Conservation (phyloP, 2,113 vertebrate genomes). For the Austrofundulus limnaeus region DNA sequence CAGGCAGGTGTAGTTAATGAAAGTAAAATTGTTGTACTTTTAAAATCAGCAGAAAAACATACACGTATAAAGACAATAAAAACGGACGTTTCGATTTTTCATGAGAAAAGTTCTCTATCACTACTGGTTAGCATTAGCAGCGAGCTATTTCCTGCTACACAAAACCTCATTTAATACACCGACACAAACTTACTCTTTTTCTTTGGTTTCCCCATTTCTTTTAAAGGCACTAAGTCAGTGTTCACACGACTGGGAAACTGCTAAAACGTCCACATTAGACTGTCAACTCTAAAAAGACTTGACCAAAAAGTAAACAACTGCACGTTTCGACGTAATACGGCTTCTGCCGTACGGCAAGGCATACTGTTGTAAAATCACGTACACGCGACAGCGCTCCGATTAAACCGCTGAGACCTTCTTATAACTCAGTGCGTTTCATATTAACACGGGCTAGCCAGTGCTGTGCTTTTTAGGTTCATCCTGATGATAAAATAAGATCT, state of each 20-base stretch:
- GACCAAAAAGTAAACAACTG: slow-evolving; percentile 51
- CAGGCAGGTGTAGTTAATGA: no score
- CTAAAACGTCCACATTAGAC: neutral
- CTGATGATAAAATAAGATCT: neutral
- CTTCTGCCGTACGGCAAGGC: slow-evolving; percentile 1
- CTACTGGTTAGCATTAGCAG: slow-evolving; percentile 58
- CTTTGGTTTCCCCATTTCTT: slow-evolving; percentile 79
- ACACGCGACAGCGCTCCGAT: neutral
- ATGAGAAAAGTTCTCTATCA: no score
- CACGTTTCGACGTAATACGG: slow-evolving; percentile 40
- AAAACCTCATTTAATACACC: neutral
- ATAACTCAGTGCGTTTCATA: no score
- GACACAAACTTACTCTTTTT: slow-evolving; percentile 75
- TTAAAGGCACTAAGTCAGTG: neutral
- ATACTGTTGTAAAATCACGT: slow-evolving; percentile 61
- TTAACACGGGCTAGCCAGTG: neutral
- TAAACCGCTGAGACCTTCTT: no score
- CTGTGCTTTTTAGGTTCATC: neutral
- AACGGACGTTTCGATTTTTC: no score
- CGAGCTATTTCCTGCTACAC: slow-evolving; percentile 16
- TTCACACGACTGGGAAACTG: neutral
- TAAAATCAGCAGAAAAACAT: no score
- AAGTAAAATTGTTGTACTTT: no score
- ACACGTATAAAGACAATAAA: no score
- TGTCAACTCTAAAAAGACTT: neutral